Evolutionary conservation across 1,140 invertebrate species (phyloP).

Genomic region (Phymastichus coffea): DNA sequence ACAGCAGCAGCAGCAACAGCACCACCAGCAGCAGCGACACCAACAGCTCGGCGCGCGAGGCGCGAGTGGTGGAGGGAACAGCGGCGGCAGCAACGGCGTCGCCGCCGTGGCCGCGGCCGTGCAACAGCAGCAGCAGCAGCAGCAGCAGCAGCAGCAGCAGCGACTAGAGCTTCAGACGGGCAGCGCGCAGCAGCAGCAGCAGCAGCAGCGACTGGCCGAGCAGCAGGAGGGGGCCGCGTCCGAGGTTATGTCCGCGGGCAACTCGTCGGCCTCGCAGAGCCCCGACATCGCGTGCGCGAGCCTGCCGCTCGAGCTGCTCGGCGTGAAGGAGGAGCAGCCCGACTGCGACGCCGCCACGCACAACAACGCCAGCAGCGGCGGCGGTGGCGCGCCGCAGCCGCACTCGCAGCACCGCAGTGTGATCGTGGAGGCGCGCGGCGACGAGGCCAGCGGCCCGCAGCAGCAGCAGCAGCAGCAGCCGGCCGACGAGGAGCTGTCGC

Average conservation of each 20-base stretch:
- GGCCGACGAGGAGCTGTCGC: conserved; percentile 64
- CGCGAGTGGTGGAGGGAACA: conserved; percentile 7
- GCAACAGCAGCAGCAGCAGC: neutral
- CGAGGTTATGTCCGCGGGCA: conserved; percentile 56
- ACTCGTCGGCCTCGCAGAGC: conserved; percentile 55
- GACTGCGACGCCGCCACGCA: neutral
- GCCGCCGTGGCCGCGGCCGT: conserved; percentile 8
- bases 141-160: conserved; percentile 21
- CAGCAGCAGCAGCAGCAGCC: conserved; percentile 37
- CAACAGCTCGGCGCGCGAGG: conserved; percentile 12
- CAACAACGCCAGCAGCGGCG: conserved; percentile 22
- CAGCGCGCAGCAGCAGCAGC: conserved; percentile 5
- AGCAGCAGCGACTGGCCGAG: conserved; percentile 22
- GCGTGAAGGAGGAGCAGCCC: conserved; percentile 51
- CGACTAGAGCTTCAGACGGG: neutral
- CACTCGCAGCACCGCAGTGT: conserved; percentile 62
- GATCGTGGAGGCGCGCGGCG: conserved; percentile 73
- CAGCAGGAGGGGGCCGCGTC: conserved; percentile 38
- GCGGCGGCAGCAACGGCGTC: conserved; percentile 27
- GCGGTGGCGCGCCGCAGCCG: conserved; percentile 53
- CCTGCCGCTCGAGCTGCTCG: conserved; percentile 55
- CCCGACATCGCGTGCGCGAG: conserved; percentile 57
- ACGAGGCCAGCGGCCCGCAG: conserved; percentile 56
- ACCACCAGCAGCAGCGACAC: conserved; percentile 24
- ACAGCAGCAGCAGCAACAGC: conserved; percentile 36